phyloP scores from a whole-genome alignment of 2,797 vertebrate genomes.

The Melanotaenia trifasciata region DNA sequence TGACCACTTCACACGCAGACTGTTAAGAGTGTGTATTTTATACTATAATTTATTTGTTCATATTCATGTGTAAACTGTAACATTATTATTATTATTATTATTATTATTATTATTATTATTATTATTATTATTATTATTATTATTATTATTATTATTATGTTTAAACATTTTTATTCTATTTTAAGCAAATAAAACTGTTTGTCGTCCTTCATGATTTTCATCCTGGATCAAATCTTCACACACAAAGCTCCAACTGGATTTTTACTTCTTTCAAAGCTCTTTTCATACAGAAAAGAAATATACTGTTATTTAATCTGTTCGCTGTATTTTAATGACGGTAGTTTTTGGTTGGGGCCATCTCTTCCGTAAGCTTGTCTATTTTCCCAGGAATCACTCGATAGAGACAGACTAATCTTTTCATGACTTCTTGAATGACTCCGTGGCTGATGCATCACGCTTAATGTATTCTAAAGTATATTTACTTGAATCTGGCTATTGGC shows the following conservation, averaged over 20 bases:
- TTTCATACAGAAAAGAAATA: not conserved
- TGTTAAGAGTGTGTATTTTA: not conserved
- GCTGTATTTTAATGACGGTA: not conserved
- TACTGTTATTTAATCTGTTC: conserved; percentile 1
- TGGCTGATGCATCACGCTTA: conserved; percentile 81
- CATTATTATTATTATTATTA: no score
- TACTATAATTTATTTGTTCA: not conserved
- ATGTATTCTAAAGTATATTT: conserved; percentile 88
- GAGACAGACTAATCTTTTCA: conserved; percentile 81
- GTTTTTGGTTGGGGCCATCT: conserved; percentile 20
- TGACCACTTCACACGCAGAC: not conserved
- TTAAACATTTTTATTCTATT: no score
- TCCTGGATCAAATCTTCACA: not conserved
- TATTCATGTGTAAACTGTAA: not conserved
- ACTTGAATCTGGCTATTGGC: conserved; percentile 86
- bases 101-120: no score
- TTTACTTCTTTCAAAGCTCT: not conserved
- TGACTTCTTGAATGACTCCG: conserved; percentile 80
- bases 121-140: no score
- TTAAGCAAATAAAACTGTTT: not conserved
- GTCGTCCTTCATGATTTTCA: not conserved
- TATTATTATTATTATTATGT: no score
- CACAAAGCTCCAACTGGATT: not conserved
- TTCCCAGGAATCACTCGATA: conserved; percentile 70
- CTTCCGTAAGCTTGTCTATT: conserved; percentile 49